Base-by-base conservation (phyloP, 2,113 vertebrate genomes). In the Phainopepla nitens region DNA sequence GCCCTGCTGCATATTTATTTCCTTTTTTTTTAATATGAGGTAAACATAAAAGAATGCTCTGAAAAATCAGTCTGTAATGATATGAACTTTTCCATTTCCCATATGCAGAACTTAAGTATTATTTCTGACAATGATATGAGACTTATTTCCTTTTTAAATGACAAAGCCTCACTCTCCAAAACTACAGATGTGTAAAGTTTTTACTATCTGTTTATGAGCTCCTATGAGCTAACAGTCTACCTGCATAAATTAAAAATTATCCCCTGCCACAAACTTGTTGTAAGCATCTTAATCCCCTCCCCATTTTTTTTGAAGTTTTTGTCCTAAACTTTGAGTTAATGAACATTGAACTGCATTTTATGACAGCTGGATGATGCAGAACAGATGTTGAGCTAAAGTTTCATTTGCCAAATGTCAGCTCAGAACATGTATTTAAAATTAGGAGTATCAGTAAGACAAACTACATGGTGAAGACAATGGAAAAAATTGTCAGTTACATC, bases 381-480 rank as follows among this genome's bases (percentile, higher is more conserved):
- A 88, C 82, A 95, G 90, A 95, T 78, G 90, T n/a, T 83, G 39
- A 88, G 51, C 44, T 93, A 88, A 71, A 95, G 83, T 81, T 89
- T 90, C 10, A 62, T 93, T 77, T 81, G 64, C 39, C 68, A 96
- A 95, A 71, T 27, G 64, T 78, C 90, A 88, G 56, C 39, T 92
- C 47, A 56, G 51, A 95, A 95, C 17, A 90, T 0, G 0, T 41
- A 88, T 39, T 47, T 61, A 90, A 77, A 93, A 51, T 39, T 36
- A 36, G 27, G 29, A 81, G 35, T 64, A 83, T 83, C 72, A 78
- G 20, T 61, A 89, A 89, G 73, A 69, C 68, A 89, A 90, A 73
- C 82, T 83, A 90, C 50, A 70, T 1, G 5, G 35, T 77, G 60
- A 81, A 90, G 91, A 90, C 90, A 96, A 77, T 49, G 53, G 58